Evolutionary conservation across 2,113 vertebrate genomes (phyloP).

Genomic region (Peromyscus maniculatus): DNA sequence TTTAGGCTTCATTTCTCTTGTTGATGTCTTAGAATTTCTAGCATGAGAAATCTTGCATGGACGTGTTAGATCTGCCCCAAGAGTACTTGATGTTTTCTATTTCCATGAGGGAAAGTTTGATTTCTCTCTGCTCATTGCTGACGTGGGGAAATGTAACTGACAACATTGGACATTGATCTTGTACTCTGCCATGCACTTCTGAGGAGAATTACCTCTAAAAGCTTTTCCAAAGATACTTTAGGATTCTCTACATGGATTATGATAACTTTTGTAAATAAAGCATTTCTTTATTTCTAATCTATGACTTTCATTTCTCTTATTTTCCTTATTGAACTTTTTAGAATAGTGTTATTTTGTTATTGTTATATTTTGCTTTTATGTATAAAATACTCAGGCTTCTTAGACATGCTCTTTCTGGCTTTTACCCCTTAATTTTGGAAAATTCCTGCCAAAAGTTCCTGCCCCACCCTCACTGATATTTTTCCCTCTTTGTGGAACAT

Average conservation of each 20-base stretch:
- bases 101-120: background rate
- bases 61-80: background rate
- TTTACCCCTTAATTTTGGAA: background rate
- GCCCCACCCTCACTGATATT: background rate
- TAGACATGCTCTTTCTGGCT: background rate
- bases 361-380: background rate
- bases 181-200: background rate
- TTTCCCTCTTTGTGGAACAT: background rate
- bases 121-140: background rate
- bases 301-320: background rate
- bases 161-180: background rate
- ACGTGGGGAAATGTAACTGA: constrained; percentile 2
- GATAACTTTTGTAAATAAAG: background rate
- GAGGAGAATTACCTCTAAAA: background rate
- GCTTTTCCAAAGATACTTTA: background rate
- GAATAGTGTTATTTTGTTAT: background rate
- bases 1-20: background rate
- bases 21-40: background rate
- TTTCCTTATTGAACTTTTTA: background rate
- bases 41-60: background rate
- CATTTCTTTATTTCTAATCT: background rate
- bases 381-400: background rate
- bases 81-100: background rate
- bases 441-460: background rate
- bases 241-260: background rate